Conservation (phyloP, 2,113 vertebrate genomes). For the Ceyx cyanopectus region DNA sequence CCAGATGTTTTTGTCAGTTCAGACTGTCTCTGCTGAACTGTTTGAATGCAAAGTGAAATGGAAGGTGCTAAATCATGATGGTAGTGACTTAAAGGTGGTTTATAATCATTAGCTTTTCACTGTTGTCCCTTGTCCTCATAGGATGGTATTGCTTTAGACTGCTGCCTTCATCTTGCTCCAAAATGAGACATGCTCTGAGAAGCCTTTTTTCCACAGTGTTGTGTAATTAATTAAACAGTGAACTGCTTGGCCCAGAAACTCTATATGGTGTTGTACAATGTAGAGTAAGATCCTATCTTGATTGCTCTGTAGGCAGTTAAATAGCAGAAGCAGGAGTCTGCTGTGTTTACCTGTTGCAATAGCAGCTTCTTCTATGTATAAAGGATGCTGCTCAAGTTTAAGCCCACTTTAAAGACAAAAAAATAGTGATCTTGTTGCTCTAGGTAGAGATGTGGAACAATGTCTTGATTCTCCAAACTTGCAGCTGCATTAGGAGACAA, state of each 20-base stretch:
- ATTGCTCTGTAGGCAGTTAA: background rate
- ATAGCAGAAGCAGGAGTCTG: background rate
- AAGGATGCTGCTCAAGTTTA: background rate
- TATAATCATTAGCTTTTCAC: background rate
- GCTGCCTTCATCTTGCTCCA: background rate
- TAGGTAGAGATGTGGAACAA: background rate
- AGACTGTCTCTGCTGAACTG: background rate
- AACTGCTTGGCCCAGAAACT: background rate
- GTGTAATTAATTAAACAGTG: background rate
- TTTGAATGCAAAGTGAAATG: background rate
- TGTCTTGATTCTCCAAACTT: background rate
- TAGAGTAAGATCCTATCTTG: background rate
- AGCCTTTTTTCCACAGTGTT: fast-evolving
- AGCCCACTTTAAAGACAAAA: background rate
- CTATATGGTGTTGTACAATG: background rate
- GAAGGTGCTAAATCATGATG: background rate
- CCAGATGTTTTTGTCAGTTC: fast-evolving
- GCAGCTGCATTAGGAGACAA: fast-evolving
- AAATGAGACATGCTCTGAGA: background rate
- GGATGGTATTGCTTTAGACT: background rate
- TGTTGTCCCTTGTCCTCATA: background rate
- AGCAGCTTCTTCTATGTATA: background rate
- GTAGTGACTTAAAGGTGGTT: background rate
- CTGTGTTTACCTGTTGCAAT: background rate
- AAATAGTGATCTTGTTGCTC: background rate